These are phyloP conservation scores for Phragmatobia fuliginosa DNA, from an alignment of 2,888 invertebrate genomes.

Conservation along the genomic window DNA sequence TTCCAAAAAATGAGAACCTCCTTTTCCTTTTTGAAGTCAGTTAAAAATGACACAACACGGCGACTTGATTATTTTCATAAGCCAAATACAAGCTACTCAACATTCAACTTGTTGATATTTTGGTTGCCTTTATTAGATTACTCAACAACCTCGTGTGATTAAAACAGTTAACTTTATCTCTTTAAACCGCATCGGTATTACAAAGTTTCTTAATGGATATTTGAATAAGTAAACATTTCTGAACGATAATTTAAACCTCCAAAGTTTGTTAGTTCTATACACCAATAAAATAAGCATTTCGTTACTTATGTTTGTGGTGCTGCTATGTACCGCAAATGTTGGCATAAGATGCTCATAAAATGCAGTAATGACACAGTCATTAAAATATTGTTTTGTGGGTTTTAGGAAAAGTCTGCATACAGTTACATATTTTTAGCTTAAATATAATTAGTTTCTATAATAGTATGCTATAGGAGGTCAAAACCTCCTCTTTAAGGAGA, in stretches of 20 bases:
- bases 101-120: constrained; percentile 14
- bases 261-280: constrained; percentile 23
- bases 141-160: constrained; percentile 12
- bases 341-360: background rate
- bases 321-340: background rate
- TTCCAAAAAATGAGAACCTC: too few relatives aligned
- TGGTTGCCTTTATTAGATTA: constrained; percentile 10
- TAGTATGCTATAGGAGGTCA: too few relatives aligned
- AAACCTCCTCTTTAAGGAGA: too few relatives aligned
- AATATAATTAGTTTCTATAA: background rate
- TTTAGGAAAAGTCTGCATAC: background rate
- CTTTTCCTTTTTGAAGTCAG: too few relatives aligned
- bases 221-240: constrained; percentile 33
- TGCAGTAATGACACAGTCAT: background rate
- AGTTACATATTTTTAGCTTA: background rate
- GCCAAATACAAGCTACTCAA: background rate
- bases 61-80: background rate
- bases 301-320: background rate
- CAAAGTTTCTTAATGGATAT: constrained; percentile 30
- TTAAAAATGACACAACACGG: background rate
- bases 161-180: constrained; percentile 16
- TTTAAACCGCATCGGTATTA: constrained; percentile 18
- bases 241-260: constrained; percentile 19
- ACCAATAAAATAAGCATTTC: constrained; percentile 10
- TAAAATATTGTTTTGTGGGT: background rate